Evolutionary conservation across 2,113 vertebrate genomes (phyloP), one percentile per base, ranked within the genome.

Genomic region (Chlamydotis undulata): DNA sequence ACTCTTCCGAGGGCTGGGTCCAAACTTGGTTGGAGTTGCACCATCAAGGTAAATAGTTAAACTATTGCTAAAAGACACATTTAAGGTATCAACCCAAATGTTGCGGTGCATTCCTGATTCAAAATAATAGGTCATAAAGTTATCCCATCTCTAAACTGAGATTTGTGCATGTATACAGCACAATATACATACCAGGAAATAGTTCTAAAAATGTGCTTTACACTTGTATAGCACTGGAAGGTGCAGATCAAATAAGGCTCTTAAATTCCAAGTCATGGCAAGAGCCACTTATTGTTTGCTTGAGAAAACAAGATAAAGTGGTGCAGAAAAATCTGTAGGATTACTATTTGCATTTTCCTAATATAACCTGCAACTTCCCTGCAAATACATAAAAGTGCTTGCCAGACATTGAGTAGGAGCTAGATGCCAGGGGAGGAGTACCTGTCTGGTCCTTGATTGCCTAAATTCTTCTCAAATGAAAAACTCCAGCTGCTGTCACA

Each of bases 1-100:
- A 35, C 99, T 99, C 14, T 99, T 99, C 94, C 98, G 99, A 93
- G 99, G 99, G 63, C 96, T 99, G 96, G 99, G 99, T 95, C 99
- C 99, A 92, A 99, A 99, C 96, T 98, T 99, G 87, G 99, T 99
- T 89, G 99, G 99, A 74, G 99, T 99, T 63, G 99, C 99, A 33
- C 99, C 99, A 60, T 99, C 99, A 94, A 99, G 99, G 99, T 99
- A 99, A 97, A 95, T 89, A 52, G 79, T 87, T 92, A 50, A 84
- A 37, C 88, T 75, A 0, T n/a, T 78, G 43, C 61, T 61, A 76
- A 91, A 94, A 87, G 33, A 23, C 61, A 49, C 15, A 5, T 85
- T 77, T 81, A 37, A 82, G 57, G 39, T 83, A 57, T 45, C 31
- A 82, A 73, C 60, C 43, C 37, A 55, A 80, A 87, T 56, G 52